Evolutionary conservation across 2,888 invertebrate genomes (phyloP).

Genomic region (Drosophila affinis): DNA sequence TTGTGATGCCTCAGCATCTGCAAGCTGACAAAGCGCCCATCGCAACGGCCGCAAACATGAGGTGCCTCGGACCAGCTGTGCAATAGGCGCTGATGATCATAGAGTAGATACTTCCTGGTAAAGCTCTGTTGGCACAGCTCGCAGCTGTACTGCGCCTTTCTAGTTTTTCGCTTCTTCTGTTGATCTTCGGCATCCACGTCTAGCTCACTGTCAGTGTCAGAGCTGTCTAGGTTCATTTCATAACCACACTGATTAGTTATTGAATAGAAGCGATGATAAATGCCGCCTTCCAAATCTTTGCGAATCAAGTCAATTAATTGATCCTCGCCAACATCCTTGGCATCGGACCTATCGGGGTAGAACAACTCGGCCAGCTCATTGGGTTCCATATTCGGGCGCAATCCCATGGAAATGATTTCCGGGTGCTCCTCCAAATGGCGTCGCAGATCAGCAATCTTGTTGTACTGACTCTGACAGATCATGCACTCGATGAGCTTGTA

Average conservation of each 20-base stretch:
- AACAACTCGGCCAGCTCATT: constrained; percentile 71
- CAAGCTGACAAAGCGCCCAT: constrained; percentile 85
- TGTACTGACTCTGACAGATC: constrained; percentile 82
- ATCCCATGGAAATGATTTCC: constrained; percentile 59
- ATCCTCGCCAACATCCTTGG: constrained; percentile 56
- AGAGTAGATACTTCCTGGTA: constrained; percentile 80
- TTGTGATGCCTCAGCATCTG: constrained; percentile 85
- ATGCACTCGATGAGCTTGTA: constrained; percentile 82
- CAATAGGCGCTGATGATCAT: constrained; percentile 75
- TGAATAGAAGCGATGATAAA: constrained; percentile 81
- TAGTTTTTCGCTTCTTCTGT: not conserved
- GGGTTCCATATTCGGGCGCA: constrained; percentile 48
- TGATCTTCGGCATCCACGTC: constrained; percentile 54
- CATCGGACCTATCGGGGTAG: constrained; percentile 64
- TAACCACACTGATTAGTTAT: constrained; percentile 82
- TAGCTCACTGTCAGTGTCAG: constrained; percentile 68
- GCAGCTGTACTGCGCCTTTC: constrained; percentile 69
- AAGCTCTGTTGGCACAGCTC: constrained; percentile 76
- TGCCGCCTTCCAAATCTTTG: constrained; percentile 65
- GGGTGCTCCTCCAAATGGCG: constrained; percentile 80
- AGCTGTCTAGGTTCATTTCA: constrained; percentile 80
- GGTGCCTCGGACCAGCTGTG: constrained; percentile 85
- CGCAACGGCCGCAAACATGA: constrained; percentile 85
- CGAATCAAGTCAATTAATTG: constrained; percentile 62
- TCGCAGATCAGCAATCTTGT: constrained; percentile 78